Percentiles rank a stretch among this genome's conserved stretches.
These are phyloP conservation scores for Drosophila busckii DNA, from an alignment of 1,140 invertebrate species.

Conservation along the genomic window DNA sequence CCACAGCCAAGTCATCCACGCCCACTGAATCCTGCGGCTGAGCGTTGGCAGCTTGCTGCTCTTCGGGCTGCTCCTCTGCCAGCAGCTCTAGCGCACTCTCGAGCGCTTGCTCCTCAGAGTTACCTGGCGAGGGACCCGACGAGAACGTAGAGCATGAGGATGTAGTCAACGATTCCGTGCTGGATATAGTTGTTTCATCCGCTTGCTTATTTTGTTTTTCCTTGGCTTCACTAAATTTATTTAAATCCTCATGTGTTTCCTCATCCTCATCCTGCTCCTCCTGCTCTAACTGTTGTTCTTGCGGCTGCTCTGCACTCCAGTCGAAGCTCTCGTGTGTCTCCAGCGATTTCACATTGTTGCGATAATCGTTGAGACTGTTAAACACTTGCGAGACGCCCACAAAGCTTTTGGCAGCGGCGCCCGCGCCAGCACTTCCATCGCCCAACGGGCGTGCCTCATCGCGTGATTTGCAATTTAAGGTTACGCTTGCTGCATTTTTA, in stretches of 20 bases:
- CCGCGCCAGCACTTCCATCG: slow-evolving; percentile 24
- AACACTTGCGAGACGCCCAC: slow-evolving; percentile 81
- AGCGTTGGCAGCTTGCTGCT: slow-evolving; percentile 24
- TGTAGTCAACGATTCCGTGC: slow-evolving; percentile 68
- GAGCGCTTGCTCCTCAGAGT: slow-evolving; percentile 62
- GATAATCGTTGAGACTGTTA: slow-evolving; percentile 83
- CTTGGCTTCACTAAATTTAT: slow-evolving; percentile 60
- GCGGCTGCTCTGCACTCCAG: slow-evolving; percentile 8
- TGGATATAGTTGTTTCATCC: slow-evolving; percentile 33
- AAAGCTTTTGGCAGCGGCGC: slow-evolving; percentile 50
- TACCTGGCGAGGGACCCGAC: slow-evolving; percentile 71
- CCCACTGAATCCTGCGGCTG: background rate
- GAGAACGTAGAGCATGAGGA: slow-evolving; percentile 77
- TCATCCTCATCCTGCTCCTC: slow-evolving; percentile 7
- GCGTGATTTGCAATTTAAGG: slow-evolving; percentile 10
- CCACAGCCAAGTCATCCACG: slow-evolving; percentile 58
- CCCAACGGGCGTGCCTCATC: slow-evolving; percentile 36
- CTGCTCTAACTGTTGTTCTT: background rate
- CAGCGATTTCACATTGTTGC: slow-evolving; percentile 80
- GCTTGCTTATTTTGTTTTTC: slow-evolving; percentile 16
- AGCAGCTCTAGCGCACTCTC: no score
- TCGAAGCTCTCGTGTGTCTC: slow-evolving; percentile 20
- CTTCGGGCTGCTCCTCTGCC: slow-evolving; percentile 3
- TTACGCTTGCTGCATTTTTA: slow-evolving; percentile 38
- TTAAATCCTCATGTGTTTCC: slow-evolving; percentile 50